Conservation (phyloP, 2,888 invertebrate genomes). For the Ophion ellenae region DNA sequence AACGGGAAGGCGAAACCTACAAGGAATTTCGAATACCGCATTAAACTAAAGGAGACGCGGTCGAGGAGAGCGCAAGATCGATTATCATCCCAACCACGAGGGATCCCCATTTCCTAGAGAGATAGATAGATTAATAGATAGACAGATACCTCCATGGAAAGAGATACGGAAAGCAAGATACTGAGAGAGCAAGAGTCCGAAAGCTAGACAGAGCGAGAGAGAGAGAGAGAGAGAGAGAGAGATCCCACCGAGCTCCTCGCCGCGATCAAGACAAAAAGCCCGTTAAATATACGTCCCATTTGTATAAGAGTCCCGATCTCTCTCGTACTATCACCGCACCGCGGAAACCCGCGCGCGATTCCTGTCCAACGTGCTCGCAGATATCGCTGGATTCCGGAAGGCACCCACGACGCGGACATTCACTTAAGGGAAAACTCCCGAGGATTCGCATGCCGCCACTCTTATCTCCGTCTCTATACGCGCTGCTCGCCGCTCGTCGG, state of each 20-base stretch:
- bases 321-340: slow-evolving; percentile 9
- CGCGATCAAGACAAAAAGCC: slow-evolving; percentile 40
- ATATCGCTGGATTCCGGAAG: no score
- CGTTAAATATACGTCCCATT: not conserved
- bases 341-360: not conserved
- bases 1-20: not conserved
- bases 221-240: no score
- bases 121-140: slow-evolving; percentile 14
- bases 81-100: slow-evolving; percentile 50
- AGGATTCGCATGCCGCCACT: no score
- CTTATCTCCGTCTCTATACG: no score
- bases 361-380: no score
- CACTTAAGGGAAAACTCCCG: no score
- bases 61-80: slow-evolving; percentile 53
- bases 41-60: slow-evolving; percentile 43
- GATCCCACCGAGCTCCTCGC: not conserved
- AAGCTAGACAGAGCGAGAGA: no score
- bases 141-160: not conserved
- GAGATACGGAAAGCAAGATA: not conserved
- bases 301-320: slow-evolving; percentile 8
- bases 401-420: no score
- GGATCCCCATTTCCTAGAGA: slow-evolving; percentile 4
- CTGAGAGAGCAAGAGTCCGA: not conserved
- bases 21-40: slow-evolving; percentile 40
- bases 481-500: no score